Percentiles rank a stretch among this genome's conserved stretches.
Evolutionary conservation across 2,113 vertebrate species (phyloP).

Genomic region (Lagenorhynchus albirostris): DNA sequence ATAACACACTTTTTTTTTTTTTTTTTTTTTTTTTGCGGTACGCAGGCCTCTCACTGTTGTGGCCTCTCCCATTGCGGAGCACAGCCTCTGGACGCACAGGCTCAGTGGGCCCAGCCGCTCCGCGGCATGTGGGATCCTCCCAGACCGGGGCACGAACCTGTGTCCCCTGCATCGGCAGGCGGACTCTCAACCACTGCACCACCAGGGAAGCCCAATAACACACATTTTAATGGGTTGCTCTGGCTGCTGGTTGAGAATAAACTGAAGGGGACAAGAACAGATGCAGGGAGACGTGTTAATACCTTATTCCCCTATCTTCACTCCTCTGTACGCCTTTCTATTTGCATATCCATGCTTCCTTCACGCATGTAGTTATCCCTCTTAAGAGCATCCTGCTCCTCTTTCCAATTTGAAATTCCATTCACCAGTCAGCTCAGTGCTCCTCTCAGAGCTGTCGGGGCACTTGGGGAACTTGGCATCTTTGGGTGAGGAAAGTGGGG

Average conservation of each 20-base stretch:
- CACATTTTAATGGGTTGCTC: neutral
- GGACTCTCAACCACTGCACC: too few relatives aligned
- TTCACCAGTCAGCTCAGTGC: neutral
- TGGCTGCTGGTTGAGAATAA: neutral
- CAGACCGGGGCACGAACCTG: too few relatives aligned
- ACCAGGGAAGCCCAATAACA: neutral
- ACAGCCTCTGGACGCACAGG: too few relatives aligned
- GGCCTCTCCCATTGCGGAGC: too few relatives aligned
- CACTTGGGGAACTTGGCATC: neutral
- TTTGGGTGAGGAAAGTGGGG: neutral
- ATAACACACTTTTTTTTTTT: neutral
- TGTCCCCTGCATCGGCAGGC: too few relatives aligned
- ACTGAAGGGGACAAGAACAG: neutral
- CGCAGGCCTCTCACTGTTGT: too few relatives aligned
- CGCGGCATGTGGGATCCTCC: too few relatives aligned
- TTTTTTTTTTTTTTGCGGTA: too few relatives aligned
- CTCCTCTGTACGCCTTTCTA: neutral
- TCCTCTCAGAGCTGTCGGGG: neutral
- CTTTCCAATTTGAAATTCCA: neutral
- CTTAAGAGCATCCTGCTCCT: neutral
- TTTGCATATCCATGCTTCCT: neutral
- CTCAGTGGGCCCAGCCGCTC: too few relatives aligned
- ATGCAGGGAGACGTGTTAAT: neutral
- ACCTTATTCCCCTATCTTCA: neutral
- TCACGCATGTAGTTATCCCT: neutral